Evolutionary conservation across 2,888 invertebrate species (phyloP).

Genomic region (Sphaeridia pumilis): DNA sequence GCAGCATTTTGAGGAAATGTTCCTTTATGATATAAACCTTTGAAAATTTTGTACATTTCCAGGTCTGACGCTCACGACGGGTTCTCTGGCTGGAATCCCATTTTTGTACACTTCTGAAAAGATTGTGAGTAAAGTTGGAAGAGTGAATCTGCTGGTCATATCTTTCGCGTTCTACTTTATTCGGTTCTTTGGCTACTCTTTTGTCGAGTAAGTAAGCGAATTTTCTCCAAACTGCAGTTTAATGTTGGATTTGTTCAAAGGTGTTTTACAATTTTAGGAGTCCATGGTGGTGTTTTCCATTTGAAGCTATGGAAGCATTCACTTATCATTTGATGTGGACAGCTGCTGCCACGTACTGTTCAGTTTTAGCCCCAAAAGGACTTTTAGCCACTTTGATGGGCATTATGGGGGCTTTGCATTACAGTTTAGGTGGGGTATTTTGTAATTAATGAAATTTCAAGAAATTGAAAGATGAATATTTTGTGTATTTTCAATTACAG

Average conservation of each 20-base stretch:
- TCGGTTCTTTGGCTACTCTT: slow-evolving; percentile 68
- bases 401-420: slow-evolving; percentile 76
- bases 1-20: too few species aligned
- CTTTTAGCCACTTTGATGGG: slow-evolving; percentile 75
- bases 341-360: slow-evolving; percentile 76
- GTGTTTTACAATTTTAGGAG: slow-evolving; percentile 45
- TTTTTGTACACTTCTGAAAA: slow-evolving; percentile 72
- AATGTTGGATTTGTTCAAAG: not conserved
- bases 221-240: too few species aligned
- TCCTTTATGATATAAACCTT: not conserved
- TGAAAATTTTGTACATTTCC: slow-evolving; percentile 19
- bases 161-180: slow-evolving; percentile 76
- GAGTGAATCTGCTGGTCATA: slow-evolving; percentile 69
- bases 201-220: slow-evolving; percentile 57
- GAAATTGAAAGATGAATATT: too few species aligned
- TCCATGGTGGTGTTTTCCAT: slow-evolving; percentile 81
- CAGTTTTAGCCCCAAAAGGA: slow-evolving; percentile 68
- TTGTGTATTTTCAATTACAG: too few species aligned
- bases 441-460: too few species aligned
- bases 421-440: slow-evolving; percentile 66
- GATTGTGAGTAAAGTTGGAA: slow-evolving; percentile 67
- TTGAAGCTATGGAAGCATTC: slow-evolving; percentile 73
- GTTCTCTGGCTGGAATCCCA: slow-evolving; percentile 69
- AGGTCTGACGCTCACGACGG: slow-evolving; percentile 74
- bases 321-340: slow-evolving; percentile 85